Percentiles rank a stretch among this genome's conserved stretches.
These are phyloP conservation scores for Contarinia nasturtii DNA, from an alignment of 1,140 invertebrate genomes.

Conservation along the genomic window DNA sequence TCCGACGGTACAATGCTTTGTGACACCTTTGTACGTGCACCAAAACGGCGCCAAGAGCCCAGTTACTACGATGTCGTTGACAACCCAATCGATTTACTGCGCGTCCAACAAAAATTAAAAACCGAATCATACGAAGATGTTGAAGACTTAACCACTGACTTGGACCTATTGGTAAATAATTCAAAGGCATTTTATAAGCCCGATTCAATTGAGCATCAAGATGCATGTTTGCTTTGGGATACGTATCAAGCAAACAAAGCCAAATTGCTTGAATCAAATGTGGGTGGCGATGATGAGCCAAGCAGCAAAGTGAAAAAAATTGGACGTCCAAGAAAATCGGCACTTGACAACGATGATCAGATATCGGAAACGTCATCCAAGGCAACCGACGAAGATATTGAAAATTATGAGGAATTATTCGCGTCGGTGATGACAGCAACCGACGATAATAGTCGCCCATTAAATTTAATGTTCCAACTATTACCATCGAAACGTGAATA, in stretches of 20 bases:
- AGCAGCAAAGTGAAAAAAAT: slow-evolving; percentile 10
- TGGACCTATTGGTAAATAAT: slow-evolving; percentile 77
- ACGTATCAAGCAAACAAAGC: slow-evolving; percentile 42
- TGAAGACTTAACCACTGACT: slow-evolving; percentile 68
- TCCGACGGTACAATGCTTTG: slow-evolving; percentile 79
- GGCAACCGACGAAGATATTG: slow-evolving; percentile 49
- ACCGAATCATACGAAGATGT: slow-evolving; percentile 85
- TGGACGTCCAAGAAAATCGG: slow-evolving; percentile 14
- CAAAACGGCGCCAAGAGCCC: slow-evolving; percentile 77
- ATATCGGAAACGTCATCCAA: slow-evolving; percentile 44
- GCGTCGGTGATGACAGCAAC: slow-evolving; percentile 57
- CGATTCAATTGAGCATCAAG: slow-evolving; percentile 69
- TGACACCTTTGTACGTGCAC: slow-evolving; percentile 85
- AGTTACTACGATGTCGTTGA: slow-evolving; percentile 80
- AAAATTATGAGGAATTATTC: slow-evolving; percentile 61
- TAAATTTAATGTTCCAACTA: slow-evolving; percentile 73
- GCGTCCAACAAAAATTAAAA: slow-evolving; percentile 85
- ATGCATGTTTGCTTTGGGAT: slow-evolving; percentile 81
- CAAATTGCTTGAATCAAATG: slow-evolving; percentile 25
- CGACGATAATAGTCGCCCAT: slow-evolving; percentile 59
- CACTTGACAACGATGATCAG: slow-evolving; percentile 18
- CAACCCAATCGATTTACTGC: slow-evolving; percentile 82
- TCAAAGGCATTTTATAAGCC: slow-evolving; percentile 86
- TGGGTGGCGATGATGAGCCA: slow-evolving; percentile 18
- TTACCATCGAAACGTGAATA: slow-evolving; percentile 81